A percentile compares a stretch with the other conserved stretches of the same genome.
Evolutionary conservation across 2,888 invertebrate species (phyloP).

Genomic region (Timema podura): DNA sequence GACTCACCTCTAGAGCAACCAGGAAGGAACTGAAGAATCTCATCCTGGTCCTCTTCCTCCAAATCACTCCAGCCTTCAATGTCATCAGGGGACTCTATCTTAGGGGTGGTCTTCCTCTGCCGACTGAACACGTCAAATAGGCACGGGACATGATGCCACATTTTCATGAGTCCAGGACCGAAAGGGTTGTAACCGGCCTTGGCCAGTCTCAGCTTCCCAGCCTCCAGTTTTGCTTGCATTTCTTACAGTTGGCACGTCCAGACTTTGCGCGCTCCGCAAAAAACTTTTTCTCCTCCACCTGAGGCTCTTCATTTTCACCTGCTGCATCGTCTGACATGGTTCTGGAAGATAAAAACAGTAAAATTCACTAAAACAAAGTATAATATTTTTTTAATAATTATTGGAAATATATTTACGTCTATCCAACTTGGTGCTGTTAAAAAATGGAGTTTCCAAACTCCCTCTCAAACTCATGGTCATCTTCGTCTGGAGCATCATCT

Average conservation of each 20-base stretch:
- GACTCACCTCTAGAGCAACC: slow-evolving; percentile 33
- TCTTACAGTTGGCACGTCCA: slow-evolving; percentile 78
- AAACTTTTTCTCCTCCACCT: slow-evolving; percentile 52
- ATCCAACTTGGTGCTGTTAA: too few species aligned
- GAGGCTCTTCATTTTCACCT: slow-evolving; percentile 37
- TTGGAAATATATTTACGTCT: too few species aligned
- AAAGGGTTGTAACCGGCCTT: slow-evolving; percentile 77
- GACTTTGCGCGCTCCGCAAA: slow-evolving; percentile 75
- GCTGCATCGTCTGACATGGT: slow-evolving; percentile 42
- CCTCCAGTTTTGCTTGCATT: slow-evolving; percentile 77
- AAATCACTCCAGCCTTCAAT: slow-evolving; percentile 71
- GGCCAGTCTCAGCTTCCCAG: slow-evolving; percentile 69
- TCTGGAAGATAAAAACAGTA: slow-evolving; percentile 15
- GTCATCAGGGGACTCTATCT: slow-evolving; percentile 71
- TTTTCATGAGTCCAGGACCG: slow-evolving; percentile 69
- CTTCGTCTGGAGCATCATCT: too few species aligned
- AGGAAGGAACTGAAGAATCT: slow-evolving; percentile 47
- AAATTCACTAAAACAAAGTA: neutral
- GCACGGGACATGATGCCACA: slow-evolving; percentile 78
- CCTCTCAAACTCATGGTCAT: too few species aligned
- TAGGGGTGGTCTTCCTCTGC: slow-evolving; percentile 76
- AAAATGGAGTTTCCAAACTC: too few species aligned
- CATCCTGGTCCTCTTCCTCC: slow-evolving; percentile 61
- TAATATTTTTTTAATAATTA: neutral
- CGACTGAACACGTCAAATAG: slow-evolving; percentile 73